Evolutionary conservation across 1,140 invertebrate genomes (phyloP), one percentile per base, ranked within the genome.

Genomic region (Melanaphis sacchari): DNA sequence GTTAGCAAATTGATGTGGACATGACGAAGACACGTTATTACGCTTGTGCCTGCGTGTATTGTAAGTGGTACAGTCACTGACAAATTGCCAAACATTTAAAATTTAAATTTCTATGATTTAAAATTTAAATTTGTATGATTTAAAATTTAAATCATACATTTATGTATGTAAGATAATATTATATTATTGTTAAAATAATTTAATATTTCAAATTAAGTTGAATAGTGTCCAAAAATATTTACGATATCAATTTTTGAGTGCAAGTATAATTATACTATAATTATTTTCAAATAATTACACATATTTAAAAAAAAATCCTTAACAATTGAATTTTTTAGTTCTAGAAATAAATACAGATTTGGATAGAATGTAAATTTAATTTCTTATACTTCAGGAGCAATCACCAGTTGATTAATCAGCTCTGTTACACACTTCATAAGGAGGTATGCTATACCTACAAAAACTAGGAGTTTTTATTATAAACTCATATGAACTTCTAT

Each of bases 1-100:
- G 85, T 88, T 88, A 49, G 43, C 38, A 88, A 49, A 88, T 88
- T 49, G n/a, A 49, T 88, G n/a, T 49, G 43, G 43, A 88, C 85
- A n/a, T 49, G 59, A 76, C n/a, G n/a, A 76, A n/a, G 59, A 76
- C n/a, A 15, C n/a, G 59, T 76, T 43, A 87, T 87, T 87, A 18
- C 41, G 26, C 84, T 41, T 26, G 84, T 43, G 9, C 41, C 15
- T n/a, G 26, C 11, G 84, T 87, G 26, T 46, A 43, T 76, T n/a
- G n/a, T n/a, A n/a, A 76, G 31, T 76, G 59, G n/a, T 76, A 76
- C 15, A n/a, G 31, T 15, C n/a, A 26, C 9, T 41, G 24, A 84
- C 11, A 24, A 24, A 87, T 87, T 18, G 3, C 24, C 26, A 3
- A 31, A 85, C 84, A 24, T 84, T 40, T 18, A n/a, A n/a, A n/a